phyloP scores from a whole-genome alignment of 1,140 invertebrate genomes.

The Drosophila trapezifrons region DNA sequence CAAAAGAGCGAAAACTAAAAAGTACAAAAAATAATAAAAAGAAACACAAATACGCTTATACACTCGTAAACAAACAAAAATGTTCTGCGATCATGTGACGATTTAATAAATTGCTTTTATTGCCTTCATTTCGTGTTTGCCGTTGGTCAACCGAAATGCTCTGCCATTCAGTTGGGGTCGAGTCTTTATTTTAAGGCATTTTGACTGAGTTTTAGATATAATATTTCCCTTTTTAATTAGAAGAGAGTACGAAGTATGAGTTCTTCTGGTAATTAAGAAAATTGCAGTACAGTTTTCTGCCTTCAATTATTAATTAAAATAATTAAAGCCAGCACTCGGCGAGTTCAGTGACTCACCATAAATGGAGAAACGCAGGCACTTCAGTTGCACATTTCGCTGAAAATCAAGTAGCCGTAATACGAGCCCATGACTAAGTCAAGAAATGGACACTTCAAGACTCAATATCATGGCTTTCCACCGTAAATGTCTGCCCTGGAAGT shows the following conservation, averaged over 20 bases:
- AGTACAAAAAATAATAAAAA: slow-evolving; percentile 4
- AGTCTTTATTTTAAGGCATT: not conserved
- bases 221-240: no score
- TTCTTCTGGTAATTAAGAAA: not conserved
- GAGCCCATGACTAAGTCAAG: slow-evolving; percentile 9
- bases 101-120: slow-evolving; percentile 54
- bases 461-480: slow-evolving; percentile 6
- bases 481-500: slow-evolving; percentile 17
- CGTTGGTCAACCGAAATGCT: slow-evolving; percentile 8
- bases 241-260: no score
- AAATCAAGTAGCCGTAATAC: slow-evolving; percentile 6
- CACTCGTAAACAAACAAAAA: slow-evolving; percentile 23
- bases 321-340: not conserved
- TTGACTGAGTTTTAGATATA: no score
- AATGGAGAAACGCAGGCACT: not conserved
- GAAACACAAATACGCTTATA: slow-evolving; percentile 7
- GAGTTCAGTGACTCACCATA: not conserved
- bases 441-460: not conserved
- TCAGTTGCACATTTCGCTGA: not conserved
- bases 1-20: slow-evolving; percentile 14
- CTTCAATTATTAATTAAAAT: not conserved
- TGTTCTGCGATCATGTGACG: slow-evolving; percentile 50
- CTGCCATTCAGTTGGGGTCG: not conserved
- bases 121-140: slow-evolving; percentile 32
- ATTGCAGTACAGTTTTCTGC: not conserved